Base-by-base conservation (phyloP, 1,140 invertebrate species). In the Panagrolaimus sp. region DNA sequence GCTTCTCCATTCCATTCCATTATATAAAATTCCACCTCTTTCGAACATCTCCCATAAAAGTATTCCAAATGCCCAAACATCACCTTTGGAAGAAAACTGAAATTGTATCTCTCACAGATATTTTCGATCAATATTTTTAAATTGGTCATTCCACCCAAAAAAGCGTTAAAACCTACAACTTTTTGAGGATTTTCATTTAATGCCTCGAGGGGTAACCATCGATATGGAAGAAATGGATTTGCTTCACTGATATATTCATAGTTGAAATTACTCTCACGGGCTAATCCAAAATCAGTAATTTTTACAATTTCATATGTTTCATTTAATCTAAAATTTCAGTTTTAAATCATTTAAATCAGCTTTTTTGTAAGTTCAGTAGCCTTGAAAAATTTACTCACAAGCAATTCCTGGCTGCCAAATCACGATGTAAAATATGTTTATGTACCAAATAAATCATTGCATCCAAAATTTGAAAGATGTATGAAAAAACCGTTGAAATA, bases 201-300 rank as follows among this genome's bases (percentile, higher is more conserved):
- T 0, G 94, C 93, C 84, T 98, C 96, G 0, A 94, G 93, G 0
- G 95, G 94, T 94, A 98, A 97, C 96, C 96, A 98, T 85, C 96
- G 96, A 1, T 98, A 91, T 10, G 58, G 67, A n/a, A 69, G 43
- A 86, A 88, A 88, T 86, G 90, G 28, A 84, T 95, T 93, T n/a
- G n/a, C n/a, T n/a, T 92, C 94, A 65, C 90, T 93, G 85, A 96
- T 97, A 84, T 98, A 98, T 83, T 98, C 97, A 79, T 97, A 93
- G 75, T 93, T 89, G 69, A 90, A 89, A 78, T 93, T 89, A 43
- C 98, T 89, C 83, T 96, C 93, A 76, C 95, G 87, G 0, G 95
- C 94, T n/a, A 98, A 86, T 6, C 96, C 95, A 85, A 98, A 98
- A 84, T 98, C 96, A 0, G 94, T 93, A 78, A 99, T 97, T 86